Base-by-base conservation (phyloP, 2,113 vertebrate species). In the Plotosus lineatus region DNA sequence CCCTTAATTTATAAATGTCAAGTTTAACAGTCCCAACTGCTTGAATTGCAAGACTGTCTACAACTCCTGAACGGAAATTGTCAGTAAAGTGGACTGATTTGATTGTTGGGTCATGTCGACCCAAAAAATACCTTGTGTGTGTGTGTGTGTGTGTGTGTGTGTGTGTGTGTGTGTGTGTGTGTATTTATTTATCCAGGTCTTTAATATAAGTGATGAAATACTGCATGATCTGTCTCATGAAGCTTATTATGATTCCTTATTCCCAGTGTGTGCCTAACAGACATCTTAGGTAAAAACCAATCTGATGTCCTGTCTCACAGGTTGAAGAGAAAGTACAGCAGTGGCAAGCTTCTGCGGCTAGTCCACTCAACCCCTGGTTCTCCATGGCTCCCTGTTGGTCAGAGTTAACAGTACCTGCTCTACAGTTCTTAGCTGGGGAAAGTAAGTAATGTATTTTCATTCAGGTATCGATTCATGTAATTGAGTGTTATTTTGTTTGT, bases 371-470 rank as follows among this genome's bases (percentile, higher is more conserved):
- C 75, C 92, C 87, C 50, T 99, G 98, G 98, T 99, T 97, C 87
- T 97, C 97, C 31, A 92, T 90, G 14, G 94, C 93, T 60, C 88
- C 96, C 28, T 98, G 96, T 89, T 99, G 98, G 98, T 97, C 96
- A 1, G 98, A 99, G 79, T 86, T 98, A 89, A 95, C 96, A 82
- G 89, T 96, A 73, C 94, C 96, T 2, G 95, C 95, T 6, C 88
- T 99, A 80, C 96, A 98, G 82, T 98, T 98, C 90, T 92, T 99
- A 79, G 91, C 96, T 42, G 97, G 96, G 17, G 97, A 98, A 84
- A 96, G 94, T 85, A 96, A 95, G 91, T 94, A 26, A 21, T 76
- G 15, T 63, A 3, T 51, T 77, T 28, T 1, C 21, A 28, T n/a
- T n/a, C n/a, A 19, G 31, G 3, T 10, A 14, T 0, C 6, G 0